phyloP scores from a whole-genome alignment of 1,140 invertebrate genomes.

The Eulimnadia texana region DNA sequence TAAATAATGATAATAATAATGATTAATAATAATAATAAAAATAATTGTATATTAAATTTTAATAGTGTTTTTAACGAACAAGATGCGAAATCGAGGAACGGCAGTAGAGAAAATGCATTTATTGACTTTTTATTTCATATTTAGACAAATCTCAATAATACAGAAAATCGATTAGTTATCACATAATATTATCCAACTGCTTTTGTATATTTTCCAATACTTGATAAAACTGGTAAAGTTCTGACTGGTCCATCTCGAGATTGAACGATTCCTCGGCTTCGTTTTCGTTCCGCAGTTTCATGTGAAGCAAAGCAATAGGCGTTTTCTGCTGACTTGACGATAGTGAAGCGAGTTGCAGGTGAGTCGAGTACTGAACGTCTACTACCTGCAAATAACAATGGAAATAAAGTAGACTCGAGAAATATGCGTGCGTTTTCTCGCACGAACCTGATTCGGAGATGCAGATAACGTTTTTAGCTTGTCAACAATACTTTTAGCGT shows the following conservation, averaged over 20 bases:
- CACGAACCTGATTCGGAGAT: not conserved
- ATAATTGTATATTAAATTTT: not conserved
- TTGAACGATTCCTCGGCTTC: not conserved
- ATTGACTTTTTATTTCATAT: not conserved
- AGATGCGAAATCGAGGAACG: no score
- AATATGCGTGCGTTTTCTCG: not conserved
- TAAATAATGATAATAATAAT: no score
- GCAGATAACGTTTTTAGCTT: not conserved
- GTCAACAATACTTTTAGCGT: not conserved
- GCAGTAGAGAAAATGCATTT: not conserved
- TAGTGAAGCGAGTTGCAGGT: not conserved
- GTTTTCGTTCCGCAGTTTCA: not conserved
- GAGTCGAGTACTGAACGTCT: conserved; percentile 3
- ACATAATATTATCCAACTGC: conserved; percentile 1
- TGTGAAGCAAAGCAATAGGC: not conserved
- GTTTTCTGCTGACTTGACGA: not conserved
- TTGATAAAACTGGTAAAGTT: not conserved
- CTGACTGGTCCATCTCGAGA: not conserved
- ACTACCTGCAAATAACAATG: not conserved
- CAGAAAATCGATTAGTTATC: not conserved
- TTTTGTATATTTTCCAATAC: conserved; percentile 4
- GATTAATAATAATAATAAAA: not conserved
- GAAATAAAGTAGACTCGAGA: not conserved
- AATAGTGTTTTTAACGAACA: no score
- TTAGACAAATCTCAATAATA: not conserved